Evolutionary conservation across 37 sponge, comb jelly and placozoan genomes (phyloP), one percentile per base, ranked within the genome.

Genomic region (Haliclona indistincta): DNA sequence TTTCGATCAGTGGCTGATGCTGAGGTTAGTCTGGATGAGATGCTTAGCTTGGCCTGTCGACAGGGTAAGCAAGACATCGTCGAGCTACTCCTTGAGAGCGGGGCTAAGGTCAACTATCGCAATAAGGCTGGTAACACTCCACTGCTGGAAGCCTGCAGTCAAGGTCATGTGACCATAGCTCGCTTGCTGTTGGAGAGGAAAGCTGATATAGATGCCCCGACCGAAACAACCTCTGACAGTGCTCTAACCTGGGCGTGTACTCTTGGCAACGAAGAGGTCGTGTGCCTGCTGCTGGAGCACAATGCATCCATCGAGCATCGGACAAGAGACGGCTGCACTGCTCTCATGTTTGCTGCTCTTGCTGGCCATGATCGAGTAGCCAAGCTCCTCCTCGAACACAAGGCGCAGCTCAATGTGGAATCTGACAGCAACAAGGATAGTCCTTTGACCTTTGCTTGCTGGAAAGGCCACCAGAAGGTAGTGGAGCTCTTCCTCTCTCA

Each of bases 51-150:
- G 29, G 99, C 99, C 8, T 98, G 99, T 80, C 73, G 99, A 20
- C 99, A 98, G 56, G 99, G 99, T 11, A 98, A 98, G 67, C 99
- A 98, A 68, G 99, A 98, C 64, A 98, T 98, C 22, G 99, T 94
- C 0, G 96, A 98, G 64, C 75, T 98, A 30, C 74, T 98, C n/a
- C 71, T 98, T 41, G 99, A 95, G 70, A 95, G 91, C 51, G 99
- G 99, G 0, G 99, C 99, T 23, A 85, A 89, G 47, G 93, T 95
- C 23, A 89, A 93, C 73, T 94, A 95, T 54, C 64, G 96, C 23
- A 98, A 98, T 75, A 95, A 96, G 54, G 93, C 95, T 20, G 99
- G 99, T 1, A 98, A 98, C 85, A 98, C 99, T 13, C 95, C 99
- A 1, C 81, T 98, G 2, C 78, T 98, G 52, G 99, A 98, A 69